These are phyloP conservation scores for Trematocara stigmaticum DNA, from an alignment of 2,113 vertebrate genomes.

Conservation along the genomic window DNA sequence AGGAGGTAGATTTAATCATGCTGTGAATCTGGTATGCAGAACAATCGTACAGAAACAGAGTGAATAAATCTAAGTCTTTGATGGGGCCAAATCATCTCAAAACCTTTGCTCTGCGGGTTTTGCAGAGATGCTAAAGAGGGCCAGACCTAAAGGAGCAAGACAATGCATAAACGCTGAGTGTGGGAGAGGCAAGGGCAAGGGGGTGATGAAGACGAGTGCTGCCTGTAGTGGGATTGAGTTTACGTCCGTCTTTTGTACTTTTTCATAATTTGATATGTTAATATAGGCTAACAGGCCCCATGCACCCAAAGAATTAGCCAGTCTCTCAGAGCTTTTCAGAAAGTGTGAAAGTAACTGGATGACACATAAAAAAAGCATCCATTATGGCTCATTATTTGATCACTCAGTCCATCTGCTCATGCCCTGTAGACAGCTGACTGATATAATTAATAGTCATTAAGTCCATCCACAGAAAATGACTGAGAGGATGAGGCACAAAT, in stretches of 20 bases:
- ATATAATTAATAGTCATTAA: neutral
- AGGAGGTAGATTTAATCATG: constrained; percentile 39
- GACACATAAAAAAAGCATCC: neutral
- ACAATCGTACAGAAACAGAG: constrained; percentile 5
- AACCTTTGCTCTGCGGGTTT: neutral
- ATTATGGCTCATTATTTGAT: constrained; percentile 12
- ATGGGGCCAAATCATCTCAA: constrained; percentile 6
- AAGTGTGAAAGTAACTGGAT: constrained; percentile 13
- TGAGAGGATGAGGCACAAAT: neutral
- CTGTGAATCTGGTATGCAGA: constrained; percentile 24
- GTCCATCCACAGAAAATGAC: neutral
- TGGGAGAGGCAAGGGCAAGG: neutral
- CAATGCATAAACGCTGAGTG: neutral
- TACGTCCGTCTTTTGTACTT: neutral
- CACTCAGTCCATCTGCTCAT: neutral
- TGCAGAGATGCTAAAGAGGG: neutral
- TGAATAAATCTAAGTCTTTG: constrained; percentile 33
- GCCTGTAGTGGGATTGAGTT: neutral
- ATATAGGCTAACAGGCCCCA: neutral
- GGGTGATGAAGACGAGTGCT: neutral
- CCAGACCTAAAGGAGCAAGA: neutral
- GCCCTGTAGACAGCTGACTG: neutral
- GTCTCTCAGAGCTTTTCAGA: neutral
- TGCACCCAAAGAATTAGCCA: neutral
- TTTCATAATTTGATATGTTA: neutral